A percentile compares a stretch with the other conserved stretches of the same genome.
phyloP scores from a whole-genome alignment of 2,113 vertebrate genomes.

The Paradoxurus hermaphroditus region DNA sequence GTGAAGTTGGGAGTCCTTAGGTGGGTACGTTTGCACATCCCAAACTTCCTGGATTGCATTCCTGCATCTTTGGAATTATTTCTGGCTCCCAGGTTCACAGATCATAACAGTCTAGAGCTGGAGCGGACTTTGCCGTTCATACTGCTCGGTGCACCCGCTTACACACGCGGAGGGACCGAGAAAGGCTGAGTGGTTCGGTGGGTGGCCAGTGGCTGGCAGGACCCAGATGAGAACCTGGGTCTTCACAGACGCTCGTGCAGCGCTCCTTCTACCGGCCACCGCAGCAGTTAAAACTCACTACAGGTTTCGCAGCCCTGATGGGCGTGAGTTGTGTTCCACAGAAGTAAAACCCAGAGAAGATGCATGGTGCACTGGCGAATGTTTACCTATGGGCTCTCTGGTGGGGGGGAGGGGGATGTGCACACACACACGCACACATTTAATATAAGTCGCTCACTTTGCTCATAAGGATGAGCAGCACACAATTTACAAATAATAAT shows the following conservation, averaged over 20 bases:
- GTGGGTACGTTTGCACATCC: fast-evolving
- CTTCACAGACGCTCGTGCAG: background rate
- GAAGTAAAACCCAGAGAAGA: background rate
- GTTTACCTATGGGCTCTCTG: background rate
- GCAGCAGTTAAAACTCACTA: background rate
- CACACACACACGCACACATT: background rate
- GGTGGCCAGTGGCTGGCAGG: background rate
- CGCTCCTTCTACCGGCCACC: background rate
- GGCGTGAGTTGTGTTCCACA: background rate
- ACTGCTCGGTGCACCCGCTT: background rate
- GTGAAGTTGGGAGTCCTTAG: no score
- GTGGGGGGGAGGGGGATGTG: background rate
- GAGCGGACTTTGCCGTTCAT: background rate
- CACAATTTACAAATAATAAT: background rate
- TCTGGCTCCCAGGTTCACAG: background rate
- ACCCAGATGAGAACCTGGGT: background rate
- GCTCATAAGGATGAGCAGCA: background rate
- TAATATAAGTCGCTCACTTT: background rate
- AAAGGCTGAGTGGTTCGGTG: background rate
- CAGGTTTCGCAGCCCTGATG: background rate
- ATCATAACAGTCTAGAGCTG: background rate
- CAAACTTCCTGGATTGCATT: background rate
- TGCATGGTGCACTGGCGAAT: background rate
- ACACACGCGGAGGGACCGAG: background rate
- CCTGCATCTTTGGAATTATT: background rate